Base-by-base conservation (phyloP, 2,113 vertebrate species). In the Lophius piscatorius region DNA sequence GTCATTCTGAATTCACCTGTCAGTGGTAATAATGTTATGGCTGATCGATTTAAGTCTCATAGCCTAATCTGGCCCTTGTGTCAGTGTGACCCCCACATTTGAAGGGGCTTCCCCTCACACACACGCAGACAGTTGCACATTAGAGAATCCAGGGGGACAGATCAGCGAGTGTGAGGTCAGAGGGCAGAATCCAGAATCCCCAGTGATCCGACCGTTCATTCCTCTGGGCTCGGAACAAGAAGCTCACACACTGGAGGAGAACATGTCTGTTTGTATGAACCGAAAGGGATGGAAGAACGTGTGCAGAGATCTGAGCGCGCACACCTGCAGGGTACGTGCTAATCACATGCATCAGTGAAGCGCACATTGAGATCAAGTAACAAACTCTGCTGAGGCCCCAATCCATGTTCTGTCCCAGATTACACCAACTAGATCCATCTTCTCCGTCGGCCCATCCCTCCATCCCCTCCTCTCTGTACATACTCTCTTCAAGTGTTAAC, bases 321-420 rank as follows among this genome's bases (percentile, higher is more conserved):
- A 18, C 51, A 81, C 65, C 78, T 83, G 80, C 74, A 64, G 70
- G 81, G 62, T 39, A 67, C 76, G 74, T 3, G 57, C 67, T 79
- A 79, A 77, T 74, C 79, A 66, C 79, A 87, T 73, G 71, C 76
- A 71, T 31, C 70, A 71, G 23, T 76, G 76, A 46, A 76, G 74
- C 69, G 41, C 70, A 68, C 46, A 39, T 59, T 3, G 46, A 64
- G 70, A 78, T 55, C 66, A 74, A 47, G 63, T 39, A 70, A 74
- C 61, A 79, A 63, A 63, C 44, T 57, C 54, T 36, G 34, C 12
- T 59, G 48, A 77, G 56, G 60, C 80, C 63, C 1, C 10, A 71
- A 72, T 71, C 63, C 70, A 75, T 66, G n/a, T 70, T 3, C 16
- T 85, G 79, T 63, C 76, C 74, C 64, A 82, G 70, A 82, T 78